Conservation (phyloP, 2,797 vertebrate genomes). For the Anguilla obscura region DNA sequence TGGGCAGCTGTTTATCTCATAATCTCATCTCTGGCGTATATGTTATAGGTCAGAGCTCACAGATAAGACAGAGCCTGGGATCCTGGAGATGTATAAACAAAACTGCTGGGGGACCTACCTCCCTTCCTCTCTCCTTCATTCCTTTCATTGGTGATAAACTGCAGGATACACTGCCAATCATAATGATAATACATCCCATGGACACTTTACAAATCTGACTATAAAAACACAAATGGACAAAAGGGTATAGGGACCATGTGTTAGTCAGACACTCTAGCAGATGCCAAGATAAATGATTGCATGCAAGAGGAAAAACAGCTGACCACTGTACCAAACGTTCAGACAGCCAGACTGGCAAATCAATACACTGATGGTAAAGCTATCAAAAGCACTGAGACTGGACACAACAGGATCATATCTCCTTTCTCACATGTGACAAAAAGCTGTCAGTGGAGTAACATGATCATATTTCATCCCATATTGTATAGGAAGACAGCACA, state of each 20-base stretch:
- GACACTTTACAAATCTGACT: background rate
- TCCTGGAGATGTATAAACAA: background rate
- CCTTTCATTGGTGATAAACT: background rate
- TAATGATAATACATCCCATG: background rate
- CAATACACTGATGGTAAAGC: background rate
- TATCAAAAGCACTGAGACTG: background rate
- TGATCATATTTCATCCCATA: conserved; percentile 44
- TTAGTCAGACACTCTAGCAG: background rate
- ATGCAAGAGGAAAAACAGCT: background rate
- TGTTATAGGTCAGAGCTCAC: conserved; percentile 41
- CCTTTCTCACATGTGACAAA: conserved; percentile 39
- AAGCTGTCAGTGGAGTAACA: conserved; percentile 40
- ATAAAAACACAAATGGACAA: background rate
- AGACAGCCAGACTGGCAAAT: background rate
- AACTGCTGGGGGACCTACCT: background rate
- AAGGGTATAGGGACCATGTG: background rate
- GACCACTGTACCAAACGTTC: background rate
- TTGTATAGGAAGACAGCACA: conserved; percentile 39
- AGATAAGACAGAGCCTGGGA: background rate
- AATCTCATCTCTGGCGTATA: conserved; percentile 53
- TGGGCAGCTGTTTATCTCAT: conserved; percentile 53
- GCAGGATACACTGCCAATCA: background rate
- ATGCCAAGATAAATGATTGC: background rate
- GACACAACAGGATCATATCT: conserved; percentile 22
- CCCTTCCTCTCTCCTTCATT: background rate